phyloP scores from a whole-genome alignment of 2,888 invertebrate genomes.

The Drosophila infuscata region DNA sequence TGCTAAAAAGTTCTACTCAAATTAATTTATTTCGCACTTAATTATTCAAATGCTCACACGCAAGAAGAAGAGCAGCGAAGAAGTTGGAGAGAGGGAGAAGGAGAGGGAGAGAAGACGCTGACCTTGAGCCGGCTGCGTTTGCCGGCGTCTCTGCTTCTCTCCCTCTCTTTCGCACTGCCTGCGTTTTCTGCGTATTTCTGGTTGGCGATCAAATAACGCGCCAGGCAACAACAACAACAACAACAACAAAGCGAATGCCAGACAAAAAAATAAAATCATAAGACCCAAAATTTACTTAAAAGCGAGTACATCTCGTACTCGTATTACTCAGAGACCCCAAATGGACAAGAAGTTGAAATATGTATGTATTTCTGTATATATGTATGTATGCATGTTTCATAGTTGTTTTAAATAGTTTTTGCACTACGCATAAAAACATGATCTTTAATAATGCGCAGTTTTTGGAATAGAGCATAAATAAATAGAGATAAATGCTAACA shows the following conservation, averaged over 20 bases:
- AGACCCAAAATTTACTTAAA: slow-evolving; percentile 7
- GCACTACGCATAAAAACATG: slow-evolving; percentile 28
- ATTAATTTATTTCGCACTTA: slow-evolving; percentile 79
- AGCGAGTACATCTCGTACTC: slow-evolving; percentile 30
- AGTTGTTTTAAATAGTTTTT: slow-evolving; percentile 61
- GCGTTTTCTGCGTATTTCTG: slow-evolving; percentile 35
- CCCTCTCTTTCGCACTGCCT: not conserved
- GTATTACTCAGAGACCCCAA: slow-evolving; percentile 23
- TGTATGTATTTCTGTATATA: not conserved
- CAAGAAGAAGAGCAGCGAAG: slow-evolving; percentile 30
- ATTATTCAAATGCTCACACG: slow-evolving; percentile 65
- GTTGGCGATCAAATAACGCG: slow-evolving; percentile 67
- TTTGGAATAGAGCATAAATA: slow-evolving; percentile 16
- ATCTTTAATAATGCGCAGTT: slow-evolving; percentile 39
- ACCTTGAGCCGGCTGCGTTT: slow-evolving; percentile 53
- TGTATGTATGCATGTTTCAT: slow-evolving; percentile 1
- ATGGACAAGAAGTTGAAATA: not conserved
- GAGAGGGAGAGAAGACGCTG: slow-evolving; percentile 36
- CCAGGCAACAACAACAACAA: slow-evolving; percentile 9
- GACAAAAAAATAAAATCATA: slow-evolving; percentile 44
- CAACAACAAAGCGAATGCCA: slow-evolving; percentile 25
- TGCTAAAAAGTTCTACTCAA: slow-evolving; percentile 71
- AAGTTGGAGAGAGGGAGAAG: not conserved
- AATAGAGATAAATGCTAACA: slow-evolving; percentile 10
- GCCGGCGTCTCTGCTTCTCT: not conserved